These are phyloP conservation scores for Chelonus insularis DNA, from an alignment of 1,140 invertebrate species.

Conservation along the genomic window DNA sequence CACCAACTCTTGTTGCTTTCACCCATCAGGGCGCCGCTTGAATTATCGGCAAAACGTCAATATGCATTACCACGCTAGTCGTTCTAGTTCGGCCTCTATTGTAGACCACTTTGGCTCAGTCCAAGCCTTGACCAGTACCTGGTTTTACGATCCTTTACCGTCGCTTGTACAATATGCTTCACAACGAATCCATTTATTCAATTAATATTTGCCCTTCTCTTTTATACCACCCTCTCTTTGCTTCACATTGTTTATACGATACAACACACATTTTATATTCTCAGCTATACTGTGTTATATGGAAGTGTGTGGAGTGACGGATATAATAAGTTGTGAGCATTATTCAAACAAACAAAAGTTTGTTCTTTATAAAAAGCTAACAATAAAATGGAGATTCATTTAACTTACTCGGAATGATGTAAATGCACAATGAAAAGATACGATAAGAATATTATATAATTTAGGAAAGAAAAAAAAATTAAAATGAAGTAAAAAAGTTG, in stretches of 20 bases:
- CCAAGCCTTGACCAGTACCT: constrained; percentile 16
- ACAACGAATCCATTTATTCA: constrained; percentile 21
- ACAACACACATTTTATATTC: background rate
- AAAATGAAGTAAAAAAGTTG: no score
- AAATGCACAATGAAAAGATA: no score
- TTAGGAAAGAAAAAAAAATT: no score
- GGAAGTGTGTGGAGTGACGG: no score
- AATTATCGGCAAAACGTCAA: constrained; percentile 56
- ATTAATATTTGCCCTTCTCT: constrained; percentile 15
- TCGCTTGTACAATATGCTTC: background rate
- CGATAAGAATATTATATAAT: no score
- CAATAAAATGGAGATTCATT: no score
- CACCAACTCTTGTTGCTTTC: constrained; percentile 5
- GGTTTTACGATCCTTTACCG: background rate
- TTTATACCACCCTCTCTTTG: no score
- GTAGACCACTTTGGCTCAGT: constrained; percentile 33
- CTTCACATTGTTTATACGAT: background rate
- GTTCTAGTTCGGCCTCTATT: constrained; percentile 26
- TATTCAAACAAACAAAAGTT: no score
- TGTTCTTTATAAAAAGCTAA: no score
- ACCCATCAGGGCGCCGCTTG: constrained; percentile 30
- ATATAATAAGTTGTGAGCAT: no score
- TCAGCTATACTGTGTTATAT: no score
- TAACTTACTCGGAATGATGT: no score
- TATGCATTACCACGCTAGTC: constrained; percentile 45